Evolutionary conservation across 37 sponge, comb jelly and placozoan species (phyloP), one percentile per base, ranked within the genome.

Genomic region (Dysidea cf. avara): DNA sequence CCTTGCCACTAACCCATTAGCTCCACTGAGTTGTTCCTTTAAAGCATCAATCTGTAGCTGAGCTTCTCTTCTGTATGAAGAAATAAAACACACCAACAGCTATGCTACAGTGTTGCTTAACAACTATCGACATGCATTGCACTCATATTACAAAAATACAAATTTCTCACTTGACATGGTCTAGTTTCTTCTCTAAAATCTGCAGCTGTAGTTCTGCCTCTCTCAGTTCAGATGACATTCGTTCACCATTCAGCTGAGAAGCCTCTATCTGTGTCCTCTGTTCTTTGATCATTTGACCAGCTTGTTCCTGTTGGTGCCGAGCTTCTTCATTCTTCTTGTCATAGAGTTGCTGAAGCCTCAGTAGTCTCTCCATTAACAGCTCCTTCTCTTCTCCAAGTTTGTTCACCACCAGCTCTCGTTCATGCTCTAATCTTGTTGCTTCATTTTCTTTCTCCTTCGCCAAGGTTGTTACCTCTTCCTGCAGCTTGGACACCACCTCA

Each of bases 311-410:
- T 51, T 80, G 77, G 56, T 26, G 58, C 24, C 47, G 57, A 16
- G 56, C 16, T 36, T 86, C 81, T 16, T 75, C 76, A 54, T 77
- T 69, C 39, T 71, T 75, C 4, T 76, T 69, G 39, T 80, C 64
- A 30, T 49, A 70, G 50, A 80, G 39, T 16, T 57, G 39, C 48
- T 86, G 76, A 13, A 81, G 71, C 17, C 67, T 58, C 2, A 56
- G 37, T 31, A 81, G 17, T 1, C 54, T 60, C 51, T 76, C 68
- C 0, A 32, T 13, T 12, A 75, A 46, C 11, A 69, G 20, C 18
- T 36, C 40, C 48, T 70, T 80, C 32, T 81, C 77, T 11, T 76
- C 65, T 28, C 61, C 69, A 24, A 76, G 34, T 18, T 56, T 67
- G 51, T 48, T n/a, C 12, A 53, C 32, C 29, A 21, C 14, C 2